A percentile compares a stretch with the other conserved stretches of the same genome.
Evolutionary conservation across 2,888 invertebrate species (phyloP).

Genomic region (Nipponacmea schrenckii): DNA sequence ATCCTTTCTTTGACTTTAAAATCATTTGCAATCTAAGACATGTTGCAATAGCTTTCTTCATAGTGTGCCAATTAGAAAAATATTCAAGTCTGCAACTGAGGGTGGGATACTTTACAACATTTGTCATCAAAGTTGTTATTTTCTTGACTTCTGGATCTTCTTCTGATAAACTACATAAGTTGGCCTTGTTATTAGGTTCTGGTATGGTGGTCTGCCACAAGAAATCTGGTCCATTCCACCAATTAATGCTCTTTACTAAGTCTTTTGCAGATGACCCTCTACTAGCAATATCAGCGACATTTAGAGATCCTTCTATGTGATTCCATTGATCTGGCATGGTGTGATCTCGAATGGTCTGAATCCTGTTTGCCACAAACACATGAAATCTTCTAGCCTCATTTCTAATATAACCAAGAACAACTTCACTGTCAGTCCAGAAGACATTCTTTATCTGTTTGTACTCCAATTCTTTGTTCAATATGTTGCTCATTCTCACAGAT

Average conservation of each 20-base stretch:
- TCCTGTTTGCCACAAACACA: neutral
- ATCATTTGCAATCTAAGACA: neutral
- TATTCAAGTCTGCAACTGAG: neutral
- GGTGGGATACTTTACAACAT: neutral
- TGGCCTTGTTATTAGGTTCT: neutral
- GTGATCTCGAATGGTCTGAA: neutral
- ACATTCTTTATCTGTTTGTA: neutral
- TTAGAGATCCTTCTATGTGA: neutral
- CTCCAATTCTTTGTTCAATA: neutral
- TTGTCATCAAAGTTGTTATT: neutral
- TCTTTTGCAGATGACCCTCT: conserved; percentile 16
- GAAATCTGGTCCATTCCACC: conserved; percentile 4
- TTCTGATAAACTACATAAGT: neutral
- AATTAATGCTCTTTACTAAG: neutral
- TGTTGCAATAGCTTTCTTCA: neutral
- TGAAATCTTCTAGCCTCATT: neutral
- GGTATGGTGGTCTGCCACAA: neutral
- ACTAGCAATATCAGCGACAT: conserved; percentile 14
- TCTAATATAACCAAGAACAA: neutral
- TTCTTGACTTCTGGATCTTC: neutral
- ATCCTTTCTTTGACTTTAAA: neutral
- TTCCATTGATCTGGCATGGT: neutral
- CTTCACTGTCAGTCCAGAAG: neutral
- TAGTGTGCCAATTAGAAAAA: neutral
- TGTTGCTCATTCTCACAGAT: neutral